Conservation (phyloP, 2,113 vertebrate genomes). For the Oncorhynchus keta region DNA sequence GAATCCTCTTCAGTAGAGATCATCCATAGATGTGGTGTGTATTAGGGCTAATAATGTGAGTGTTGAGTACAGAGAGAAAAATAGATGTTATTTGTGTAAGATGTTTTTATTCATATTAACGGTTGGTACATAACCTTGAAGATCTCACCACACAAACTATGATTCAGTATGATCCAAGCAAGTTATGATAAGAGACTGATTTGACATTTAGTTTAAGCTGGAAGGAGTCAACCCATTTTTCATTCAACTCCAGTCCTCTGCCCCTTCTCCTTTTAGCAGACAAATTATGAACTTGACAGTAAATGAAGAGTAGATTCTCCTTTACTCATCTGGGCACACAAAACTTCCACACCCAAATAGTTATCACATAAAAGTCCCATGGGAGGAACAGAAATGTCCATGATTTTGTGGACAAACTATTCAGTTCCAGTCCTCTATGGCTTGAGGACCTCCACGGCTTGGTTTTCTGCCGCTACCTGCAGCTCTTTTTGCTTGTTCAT, state of each 20-base stretch:
- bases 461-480: slow-evolving; percentile 70
- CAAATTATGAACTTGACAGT: background rate
- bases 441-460: slow-evolving; percentile 47
- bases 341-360: background rate
- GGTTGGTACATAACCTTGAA: no score
- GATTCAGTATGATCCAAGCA: no score
- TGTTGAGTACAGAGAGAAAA: no score
- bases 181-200: background rate
- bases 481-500: slow-evolving; percentile 64
- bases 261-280: background rate
- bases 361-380: slow-evolving; percentile 4
- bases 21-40: no score
- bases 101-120: background rate
- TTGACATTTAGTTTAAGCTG: background rate
- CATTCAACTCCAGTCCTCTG: background rate
- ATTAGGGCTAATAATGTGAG: no score
- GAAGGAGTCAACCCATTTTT: background rate
- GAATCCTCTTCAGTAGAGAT: no score
- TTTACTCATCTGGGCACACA: background rate
- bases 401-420: slow-evolving; percentile 4
- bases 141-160: no score
- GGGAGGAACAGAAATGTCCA: slow-evolving; percentile 25
- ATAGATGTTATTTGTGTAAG: no score
- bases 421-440: slow-evolving; percentile 59
- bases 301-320: background rate